Evolutionary conservation across 2,888 invertebrate species (phyloP).

Genomic region (Sarcophaga rosellei): DNA sequence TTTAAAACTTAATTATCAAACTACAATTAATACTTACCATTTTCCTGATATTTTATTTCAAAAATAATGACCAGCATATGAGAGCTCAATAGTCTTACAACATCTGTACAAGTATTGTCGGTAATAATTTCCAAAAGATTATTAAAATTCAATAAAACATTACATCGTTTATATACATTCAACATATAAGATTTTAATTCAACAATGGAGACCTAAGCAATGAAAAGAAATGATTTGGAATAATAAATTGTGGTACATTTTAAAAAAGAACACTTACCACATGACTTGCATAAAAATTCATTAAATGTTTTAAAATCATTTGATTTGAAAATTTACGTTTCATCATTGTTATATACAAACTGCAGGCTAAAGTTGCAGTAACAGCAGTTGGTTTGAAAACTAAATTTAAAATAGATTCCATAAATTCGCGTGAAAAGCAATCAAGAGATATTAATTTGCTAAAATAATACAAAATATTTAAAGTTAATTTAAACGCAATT

Average conservation of each 20-base stretch:
- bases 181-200: slow-evolving; percentile 40
- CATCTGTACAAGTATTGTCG: slow-evolving; percentile 3
- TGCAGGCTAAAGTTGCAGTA: slow-evolving; percentile 47
- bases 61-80: slow-evolving; percentile 54
- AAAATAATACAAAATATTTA: neutral
- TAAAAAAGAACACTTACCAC: slow-evolving; percentile 36
- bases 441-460: slow-evolving; percentile 67
- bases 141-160: slow-evolving; percentile 42
- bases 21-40: slow-evolving; percentile 46
- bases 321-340: slow-evolving; percentile 56
- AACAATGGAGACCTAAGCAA: slow-evolving; percentile 26
- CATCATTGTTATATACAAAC: slow-evolving; percentile 65
- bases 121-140: slow-evolving; percentile 53
- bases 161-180: slow-evolving; percentile 49
- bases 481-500: neutral
- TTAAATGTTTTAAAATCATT: slow-evolving; percentile 63
- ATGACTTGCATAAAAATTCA: slow-evolving; percentile 59
- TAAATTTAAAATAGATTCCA: slow-evolving; percentile 58
- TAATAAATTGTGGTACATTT: neutral
- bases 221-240: neutral
- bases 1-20: neutral
- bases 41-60: slow-evolving; percentile 34
- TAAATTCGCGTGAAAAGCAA: slow-evolving; percentile 64
- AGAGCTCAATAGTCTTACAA: slow-evolving; percentile 55
- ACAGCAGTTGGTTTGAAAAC: slow-evolving; percentile 36